A percentile compares a stretch with the other conserved stretches of the same genome.
Conservation (phyloP, 2,888 invertebrate genomes). For the Zhuqinia jingwanae region DNA sequence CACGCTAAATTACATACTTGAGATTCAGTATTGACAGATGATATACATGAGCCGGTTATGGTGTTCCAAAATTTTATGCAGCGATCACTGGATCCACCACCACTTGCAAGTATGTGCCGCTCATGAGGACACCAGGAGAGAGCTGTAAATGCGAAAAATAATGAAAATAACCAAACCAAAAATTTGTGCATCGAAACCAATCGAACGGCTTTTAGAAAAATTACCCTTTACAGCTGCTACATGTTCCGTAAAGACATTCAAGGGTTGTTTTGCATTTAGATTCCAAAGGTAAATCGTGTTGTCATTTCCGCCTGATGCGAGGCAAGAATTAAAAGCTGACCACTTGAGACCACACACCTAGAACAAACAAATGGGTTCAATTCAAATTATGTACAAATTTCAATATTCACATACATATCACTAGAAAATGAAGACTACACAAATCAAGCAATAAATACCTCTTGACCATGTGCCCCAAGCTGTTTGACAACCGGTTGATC, state of each 20-base stretch:
- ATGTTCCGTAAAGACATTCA: conserved; percentile 97
- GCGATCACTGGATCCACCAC: conserved; percentile 99
- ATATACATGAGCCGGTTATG: conserved; percentile 97
- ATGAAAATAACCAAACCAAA: too few relatives aligned
- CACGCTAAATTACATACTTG: conserved; percentile 99
- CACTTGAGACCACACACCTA: conserved; percentile 95
- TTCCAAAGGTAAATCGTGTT: conserved; percentile 96
- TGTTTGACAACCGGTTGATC: conserved; percentile 89
- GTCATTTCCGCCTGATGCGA: conserved; percentile 99
- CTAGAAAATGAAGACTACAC: neutral
- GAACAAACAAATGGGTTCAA: neutral
- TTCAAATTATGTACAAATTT: too few relatives aligned
- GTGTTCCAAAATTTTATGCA: conserved; percentile 98
- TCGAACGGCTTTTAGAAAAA: too few relatives aligned
- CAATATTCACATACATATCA: neutral
- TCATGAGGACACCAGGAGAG: conserved; percentile 99
- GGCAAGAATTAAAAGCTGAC: conserved; percentile 98
- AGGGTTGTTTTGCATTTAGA: conserved; percentile 91
- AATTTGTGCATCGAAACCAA: too few relatives aligned
- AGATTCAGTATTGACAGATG: conserved; percentile 97
- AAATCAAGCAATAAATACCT: conserved; percentile 81
- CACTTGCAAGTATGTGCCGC: conserved; percentile 96
- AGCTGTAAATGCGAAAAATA: conserved; percentile 82
- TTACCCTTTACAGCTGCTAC: conserved; percentile 94
- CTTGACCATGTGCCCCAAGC: conserved; percentile 95